phyloP scores from a whole-genome alignment of 2,797 vertebrate genomes.

The Characodon lateralis region DNA sequence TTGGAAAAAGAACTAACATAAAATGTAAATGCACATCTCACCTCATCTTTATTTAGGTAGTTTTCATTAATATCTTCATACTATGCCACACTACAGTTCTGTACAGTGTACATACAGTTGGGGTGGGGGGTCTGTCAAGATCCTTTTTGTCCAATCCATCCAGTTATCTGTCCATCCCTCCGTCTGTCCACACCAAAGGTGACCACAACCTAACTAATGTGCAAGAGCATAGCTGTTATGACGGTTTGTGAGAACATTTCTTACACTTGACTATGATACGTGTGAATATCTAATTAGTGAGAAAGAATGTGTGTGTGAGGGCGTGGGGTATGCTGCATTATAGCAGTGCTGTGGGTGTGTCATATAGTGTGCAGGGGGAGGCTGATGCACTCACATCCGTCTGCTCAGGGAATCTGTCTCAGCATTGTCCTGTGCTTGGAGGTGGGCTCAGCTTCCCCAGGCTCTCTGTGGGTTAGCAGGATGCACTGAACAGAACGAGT shows the following conservation, averaged over 20 bases:
- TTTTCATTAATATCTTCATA: constrained; percentile 1
- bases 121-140: constrained; percentile 68
- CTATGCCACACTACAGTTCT: constrained; percentile 40
- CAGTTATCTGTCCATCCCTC: constrained; percentile 45
- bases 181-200: constrained; percentile 79
- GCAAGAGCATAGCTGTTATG: constrained; percentile 57
- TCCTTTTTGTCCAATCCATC: constrained; percentile 44
- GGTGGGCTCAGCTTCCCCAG: no score
- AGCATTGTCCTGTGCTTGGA: no score
- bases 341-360: constrained; percentile 49
- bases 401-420: constrained; percentile 23
- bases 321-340: constrained; percentile 23
- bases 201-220: constrained; percentile 66
- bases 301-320: constrained; percentile 6
- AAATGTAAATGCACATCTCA: constrained; percentile 32
- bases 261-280: constrained; percentile 63
- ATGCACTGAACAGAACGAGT: background rate
- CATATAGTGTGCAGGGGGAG: constrained; percentile 60
- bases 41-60: constrained; percentile 29
- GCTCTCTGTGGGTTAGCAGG: background rate
- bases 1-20: constrained; percentile 46
- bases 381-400: constrained; percentile 40
- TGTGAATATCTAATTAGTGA: constrained; percentile 64
- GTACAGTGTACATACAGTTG: constrained; percentile 34
- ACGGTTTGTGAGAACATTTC: constrained; percentile 61